Evolutionary conservation across 2,797 vertebrate species (phyloP).

Genomic region (Chrysolophus pictus): DNA sequence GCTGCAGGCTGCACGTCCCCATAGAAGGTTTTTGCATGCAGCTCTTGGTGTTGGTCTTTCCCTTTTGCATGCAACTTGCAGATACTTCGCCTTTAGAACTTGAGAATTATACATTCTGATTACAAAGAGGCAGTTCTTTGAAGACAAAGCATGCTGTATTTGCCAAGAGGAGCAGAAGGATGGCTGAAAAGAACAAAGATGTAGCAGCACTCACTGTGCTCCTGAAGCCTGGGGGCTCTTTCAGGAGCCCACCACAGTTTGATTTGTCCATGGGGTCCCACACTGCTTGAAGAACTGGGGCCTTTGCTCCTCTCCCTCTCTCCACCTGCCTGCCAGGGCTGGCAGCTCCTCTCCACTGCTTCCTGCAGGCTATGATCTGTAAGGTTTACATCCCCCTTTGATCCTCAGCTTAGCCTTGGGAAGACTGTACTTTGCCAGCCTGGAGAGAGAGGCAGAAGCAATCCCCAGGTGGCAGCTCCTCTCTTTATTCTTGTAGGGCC

Average conservation of each 20-base stretch:
- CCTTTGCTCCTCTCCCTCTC: background rate
- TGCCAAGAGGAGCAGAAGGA: background rate
- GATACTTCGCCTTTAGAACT: background rate
- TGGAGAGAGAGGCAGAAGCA: background rate
- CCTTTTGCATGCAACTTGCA: background rate
- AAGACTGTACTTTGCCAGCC: background rate
- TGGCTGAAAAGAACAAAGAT: background rate
- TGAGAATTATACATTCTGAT: background rate
- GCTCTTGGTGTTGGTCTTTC: background rate
- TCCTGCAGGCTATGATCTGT: background rate
- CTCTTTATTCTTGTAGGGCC: fast-evolving
- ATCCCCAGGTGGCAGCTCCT: background rate
- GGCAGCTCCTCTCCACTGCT: background rate
- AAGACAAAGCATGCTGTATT: background rate
- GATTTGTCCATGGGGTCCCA: background rate
- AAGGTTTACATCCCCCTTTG: background rate
- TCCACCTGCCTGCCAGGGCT: background rate
- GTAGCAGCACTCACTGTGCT: background rate
- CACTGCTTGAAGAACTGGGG: fast-evolving
- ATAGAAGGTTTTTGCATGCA: background rate
- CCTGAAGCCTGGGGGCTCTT: background rate
- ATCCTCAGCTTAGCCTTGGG: background rate
- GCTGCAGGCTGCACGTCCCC: background rate
- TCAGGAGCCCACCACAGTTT: background rate
- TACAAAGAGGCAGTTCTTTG: background rate